Conservation (phyloP, 1,140 invertebrate genomes). For the Panagrolaimus sp. region DNA sequence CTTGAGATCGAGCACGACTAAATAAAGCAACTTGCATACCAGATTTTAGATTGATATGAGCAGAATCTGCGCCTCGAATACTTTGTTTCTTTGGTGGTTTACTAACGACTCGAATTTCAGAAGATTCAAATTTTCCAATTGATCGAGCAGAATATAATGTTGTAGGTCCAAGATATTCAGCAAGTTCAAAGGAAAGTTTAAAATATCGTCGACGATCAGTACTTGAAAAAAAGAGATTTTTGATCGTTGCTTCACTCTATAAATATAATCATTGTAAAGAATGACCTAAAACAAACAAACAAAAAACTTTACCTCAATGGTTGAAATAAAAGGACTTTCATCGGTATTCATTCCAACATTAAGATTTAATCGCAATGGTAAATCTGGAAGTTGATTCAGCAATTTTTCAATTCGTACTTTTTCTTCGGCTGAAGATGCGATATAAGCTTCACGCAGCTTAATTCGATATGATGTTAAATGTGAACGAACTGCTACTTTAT, state of each 20-base stretch:
- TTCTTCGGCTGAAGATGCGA: not conserved
- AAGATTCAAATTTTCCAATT: not conserved
- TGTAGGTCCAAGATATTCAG: not conserved
- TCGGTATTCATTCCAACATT: not conserved
- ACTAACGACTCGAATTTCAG: not conserved
- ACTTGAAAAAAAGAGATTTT: not conserved
- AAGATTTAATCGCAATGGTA: not conserved
- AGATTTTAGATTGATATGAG: not conserved
- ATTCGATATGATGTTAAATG: not conserved
- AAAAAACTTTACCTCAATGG: not conserved
- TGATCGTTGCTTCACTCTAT: not conserved
- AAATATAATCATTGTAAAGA: not conserved
- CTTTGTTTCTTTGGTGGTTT: slow-evolving; percentile 5
- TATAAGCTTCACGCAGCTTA: not conserved
- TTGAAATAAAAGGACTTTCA: not conserved
- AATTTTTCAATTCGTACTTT: too few species aligned
- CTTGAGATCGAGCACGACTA: not conserved
- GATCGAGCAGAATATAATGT: not conserved
- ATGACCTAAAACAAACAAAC: not conserved
- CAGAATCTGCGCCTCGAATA: not conserved
- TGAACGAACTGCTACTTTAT: not conserved
- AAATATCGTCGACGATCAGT: not conserved
- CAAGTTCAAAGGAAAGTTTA: not conserved
- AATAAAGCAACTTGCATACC: not conserved
- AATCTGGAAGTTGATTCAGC: not conserved